These are phyloP conservation scores for Falco berigora DNA, from an alignment of 2,797 vertebrate species.

Conservation along the genomic window DNA sequence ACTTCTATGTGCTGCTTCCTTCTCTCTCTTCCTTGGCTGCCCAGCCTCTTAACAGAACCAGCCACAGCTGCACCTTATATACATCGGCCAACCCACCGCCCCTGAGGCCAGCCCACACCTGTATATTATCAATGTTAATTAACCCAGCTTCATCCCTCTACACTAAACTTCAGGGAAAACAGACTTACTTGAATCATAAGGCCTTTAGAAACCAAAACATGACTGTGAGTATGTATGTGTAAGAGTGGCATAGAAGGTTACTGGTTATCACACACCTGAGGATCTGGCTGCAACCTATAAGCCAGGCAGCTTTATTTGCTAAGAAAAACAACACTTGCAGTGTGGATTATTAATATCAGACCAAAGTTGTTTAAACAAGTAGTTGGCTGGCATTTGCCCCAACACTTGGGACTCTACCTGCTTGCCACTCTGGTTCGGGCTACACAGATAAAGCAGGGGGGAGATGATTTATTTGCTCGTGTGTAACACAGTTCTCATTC, in stretches of 20 bases:
- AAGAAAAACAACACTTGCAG: background rate
- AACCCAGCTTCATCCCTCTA: too few species aligned
- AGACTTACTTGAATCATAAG: background rate
- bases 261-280: background rate
- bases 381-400: background rate
- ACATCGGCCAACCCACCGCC: too few species aligned
- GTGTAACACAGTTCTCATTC: background rate
- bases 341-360: background rate
- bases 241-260: background rate
- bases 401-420: background rate
- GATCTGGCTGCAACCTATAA: background rate
- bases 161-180: background rate
- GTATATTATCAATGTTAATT: too few species aligned
- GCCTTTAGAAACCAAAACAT: background rate
- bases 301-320: background rate
- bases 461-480: background rate
- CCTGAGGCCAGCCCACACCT: too few species aligned
- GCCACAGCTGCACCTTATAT: too few species aligned
- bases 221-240: background rate
- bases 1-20: too few species aligned
- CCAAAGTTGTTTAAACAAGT: background rate
- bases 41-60: too few species aligned
- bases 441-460: background rate
- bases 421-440: background rate
- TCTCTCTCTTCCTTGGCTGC: too few species aligned